Evolutionary conservation across 2,113 vertebrate species (phyloP), one percentile per base, ranked within the genome.

Genomic region (Tiliqua scincoides): DNA sequence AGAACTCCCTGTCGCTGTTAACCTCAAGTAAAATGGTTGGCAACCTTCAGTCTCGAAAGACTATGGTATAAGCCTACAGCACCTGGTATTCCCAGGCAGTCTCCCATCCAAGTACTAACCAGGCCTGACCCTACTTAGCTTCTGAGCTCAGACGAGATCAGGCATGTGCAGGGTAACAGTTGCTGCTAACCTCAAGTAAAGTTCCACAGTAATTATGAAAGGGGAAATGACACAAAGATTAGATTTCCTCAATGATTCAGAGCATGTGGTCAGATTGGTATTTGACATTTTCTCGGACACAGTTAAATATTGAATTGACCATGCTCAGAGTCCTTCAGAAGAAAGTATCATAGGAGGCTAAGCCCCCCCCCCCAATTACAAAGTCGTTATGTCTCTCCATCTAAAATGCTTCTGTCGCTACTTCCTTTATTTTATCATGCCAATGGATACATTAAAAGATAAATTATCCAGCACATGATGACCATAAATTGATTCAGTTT

Each of bases 401-500:
- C 37, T 17, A 40, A 40, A 72, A 21, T 72, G 9, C 17, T 5
- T 57, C 2, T 57, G 54, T 54, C 6, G 21, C 4, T 72, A 72
- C 32, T 20, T 72, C 32, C 70, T 72, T 4, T 37, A n/a, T 12
- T 67, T 67, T 67, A 27, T 67, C 27, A 67, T 76, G 67, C 52
- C 52, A 54, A 54, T 54, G 52, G 52, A 54, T 54, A 54, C 52
- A 54, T 54, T 54, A 8, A 35, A 70, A 89, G 72, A 85, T 82
- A 88, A 85, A 59, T 23, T 85, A 67, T 23, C 40, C 67, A 18
- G 76, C 85, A 88, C 23, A 23, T 85, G 62, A n/a, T 87, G 80
- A n/a, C 80, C 88, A 86, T 89, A 90, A 25, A 21, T 6, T 25
- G 9, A 54, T 20, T n/a, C n/a, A 91, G 12, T 23, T 88, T 85